A percentile compares a stretch with the other conserved stretches of the same genome.
Evolutionary conservation across 2,797 vertebrate species (phyloP).

Genomic region (Galagoides demidoff): DNA sequence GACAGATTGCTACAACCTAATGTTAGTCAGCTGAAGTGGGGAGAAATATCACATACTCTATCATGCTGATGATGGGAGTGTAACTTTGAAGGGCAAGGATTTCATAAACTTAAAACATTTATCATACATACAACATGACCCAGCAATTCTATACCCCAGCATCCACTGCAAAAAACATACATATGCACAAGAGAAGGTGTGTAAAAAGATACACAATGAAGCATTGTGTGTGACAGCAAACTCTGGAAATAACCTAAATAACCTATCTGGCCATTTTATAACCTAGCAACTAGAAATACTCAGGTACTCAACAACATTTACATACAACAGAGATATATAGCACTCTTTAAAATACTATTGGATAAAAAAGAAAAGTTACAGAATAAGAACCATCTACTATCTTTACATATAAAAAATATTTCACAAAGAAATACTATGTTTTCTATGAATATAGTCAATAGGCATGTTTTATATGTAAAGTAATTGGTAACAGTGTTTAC

Average conservation of each 20-base stretch:
- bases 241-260: background rate
- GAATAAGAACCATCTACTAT: background rate
- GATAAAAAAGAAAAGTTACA: background rate
- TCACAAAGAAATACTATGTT: background rate
- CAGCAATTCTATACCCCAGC: background rate
- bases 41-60: fast-evolving
- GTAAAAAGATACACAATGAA: background rate
- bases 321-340: background rate
- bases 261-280: background rate
- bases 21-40: fast-evolving
- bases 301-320: fast-evolving
- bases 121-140: too few species aligned
- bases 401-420: background rate
- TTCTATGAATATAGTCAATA: background rate
- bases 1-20: background rate
- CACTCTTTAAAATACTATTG: background rate
- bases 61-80: background rate
- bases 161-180: background rate
- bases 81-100: background rate
- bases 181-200: too few species aligned
- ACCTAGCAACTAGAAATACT: background rate
- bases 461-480: background rate
- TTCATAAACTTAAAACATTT: background rate
- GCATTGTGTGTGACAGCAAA: background rate
- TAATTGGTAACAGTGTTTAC: background rate